These are phyloP conservation scores for Parascotia fuliginaria DNA, from an alignment of 2,888 invertebrate species.

Conservation along the genomic window DNA sequence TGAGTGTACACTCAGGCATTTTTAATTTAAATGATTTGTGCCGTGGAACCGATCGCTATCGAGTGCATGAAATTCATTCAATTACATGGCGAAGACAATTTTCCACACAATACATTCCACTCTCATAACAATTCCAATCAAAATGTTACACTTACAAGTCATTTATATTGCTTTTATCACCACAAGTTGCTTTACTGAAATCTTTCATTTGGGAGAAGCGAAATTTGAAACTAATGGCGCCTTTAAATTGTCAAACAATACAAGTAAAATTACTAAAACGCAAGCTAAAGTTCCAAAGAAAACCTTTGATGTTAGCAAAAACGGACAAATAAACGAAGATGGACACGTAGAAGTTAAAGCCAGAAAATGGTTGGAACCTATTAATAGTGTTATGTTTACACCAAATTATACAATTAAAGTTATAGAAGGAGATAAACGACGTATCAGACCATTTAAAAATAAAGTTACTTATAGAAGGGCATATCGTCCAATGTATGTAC, in stretches of 20 bases:
- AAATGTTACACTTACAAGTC: conserved; percentile 21
- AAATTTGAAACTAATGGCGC: conserved; percentile 25
- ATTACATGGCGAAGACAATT: conserved; percentile 23
- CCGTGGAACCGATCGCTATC: conserved; percentile 22
- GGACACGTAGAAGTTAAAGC: neutral
- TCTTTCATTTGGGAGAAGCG: conserved; percentile 15
- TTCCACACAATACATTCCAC: conserved; percentile 13
- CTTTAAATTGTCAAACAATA: conserved; percentile 1
- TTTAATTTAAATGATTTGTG: conserved; percentile 37
- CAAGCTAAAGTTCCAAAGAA: conserved; percentile 1
- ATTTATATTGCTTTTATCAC: conserved; percentile 10
- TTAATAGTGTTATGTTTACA: neutral
- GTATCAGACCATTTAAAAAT: neutral
- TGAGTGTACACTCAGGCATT: conserved; percentile 20
- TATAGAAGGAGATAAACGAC: neutral
- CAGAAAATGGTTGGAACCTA: neutral
- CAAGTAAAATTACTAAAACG: neutral
- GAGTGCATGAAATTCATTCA: conserved; percentile 34
- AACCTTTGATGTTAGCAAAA: neutral
- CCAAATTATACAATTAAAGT: neutral
- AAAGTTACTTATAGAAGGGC: neutral
- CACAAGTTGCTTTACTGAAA: conserved; percentile 3
- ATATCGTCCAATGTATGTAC: conserved; percentile 13
- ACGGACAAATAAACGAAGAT: neutral
- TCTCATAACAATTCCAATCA: conserved; percentile 10